A percentile compares a stretch with the other conserved stretches of the same genome.
Conservation (phyloP, 2,888 invertebrate species). For the Apotomis capreana region DNA sequence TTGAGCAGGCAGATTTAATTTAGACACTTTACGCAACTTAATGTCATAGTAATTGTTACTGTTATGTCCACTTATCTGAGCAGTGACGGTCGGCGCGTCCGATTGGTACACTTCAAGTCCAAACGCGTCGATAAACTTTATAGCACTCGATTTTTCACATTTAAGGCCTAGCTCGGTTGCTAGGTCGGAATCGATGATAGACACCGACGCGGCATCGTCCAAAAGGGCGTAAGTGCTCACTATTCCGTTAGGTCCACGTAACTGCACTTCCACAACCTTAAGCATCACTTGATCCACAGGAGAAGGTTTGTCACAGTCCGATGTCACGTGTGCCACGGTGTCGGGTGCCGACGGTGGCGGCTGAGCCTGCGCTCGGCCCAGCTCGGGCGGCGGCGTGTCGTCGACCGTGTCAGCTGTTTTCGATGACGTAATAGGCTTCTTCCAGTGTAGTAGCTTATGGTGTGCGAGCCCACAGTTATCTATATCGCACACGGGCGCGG, state of each 20-base stretch:
- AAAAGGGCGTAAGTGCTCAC: too few relatives aligned
- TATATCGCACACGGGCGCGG: constrained; percentile 35
- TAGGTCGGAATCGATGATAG: constrained; percentile 23
- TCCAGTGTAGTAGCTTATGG: constrained; percentile 40
- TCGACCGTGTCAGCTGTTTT: too few relatives aligned
- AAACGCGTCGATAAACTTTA: constrained; percentile 23
- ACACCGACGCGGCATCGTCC: constrained; percentile 27
- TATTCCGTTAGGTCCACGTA: too few relatives aligned
- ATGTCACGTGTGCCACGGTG: not conserved
- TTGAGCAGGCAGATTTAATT: constrained; percentile 24
- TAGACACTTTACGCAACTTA: constrained; percentile 23
- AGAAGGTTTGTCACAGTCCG: not conserved
- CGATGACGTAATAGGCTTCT: constrained; percentile 18
- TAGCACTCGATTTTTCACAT: not conserved
- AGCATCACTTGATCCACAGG: not conserved
- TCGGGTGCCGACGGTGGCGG: too few relatives aligned
- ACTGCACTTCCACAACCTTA: too few relatives aligned
- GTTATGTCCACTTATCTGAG: not conserved
- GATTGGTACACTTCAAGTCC: constrained; percentile 29
- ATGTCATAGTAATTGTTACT: constrained; percentile 10
- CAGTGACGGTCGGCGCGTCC: constrained; percentile 26
- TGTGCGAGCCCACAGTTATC: constrained; percentile 42
- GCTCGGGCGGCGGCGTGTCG: too few relatives aligned
- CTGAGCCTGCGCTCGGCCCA: too few relatives aligned
- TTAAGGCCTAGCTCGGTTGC: constrained; percentile 3